phyloP scores from a whole-genome alignment of 2,888 invertebrate species.

The Lasioglossum lativentre region DNA sequence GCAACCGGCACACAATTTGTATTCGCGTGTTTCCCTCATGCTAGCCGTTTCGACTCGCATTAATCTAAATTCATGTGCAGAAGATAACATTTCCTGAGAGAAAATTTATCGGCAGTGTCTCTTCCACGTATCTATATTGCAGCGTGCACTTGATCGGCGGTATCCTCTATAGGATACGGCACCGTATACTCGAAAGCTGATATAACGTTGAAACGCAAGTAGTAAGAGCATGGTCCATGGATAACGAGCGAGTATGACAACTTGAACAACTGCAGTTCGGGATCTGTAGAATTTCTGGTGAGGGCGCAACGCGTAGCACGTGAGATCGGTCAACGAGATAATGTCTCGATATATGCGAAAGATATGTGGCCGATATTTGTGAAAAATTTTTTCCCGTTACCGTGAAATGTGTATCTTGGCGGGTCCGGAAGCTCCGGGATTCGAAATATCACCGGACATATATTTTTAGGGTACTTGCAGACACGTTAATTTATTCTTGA shows the following conservation, averaged over 20 bases:
- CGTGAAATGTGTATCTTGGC: not conserved
- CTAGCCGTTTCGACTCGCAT: not conserved
- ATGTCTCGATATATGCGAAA: not conserved
- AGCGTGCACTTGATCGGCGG: conserved; percentile 28
- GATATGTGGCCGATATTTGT: not conserved
- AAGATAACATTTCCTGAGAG: not conserved
- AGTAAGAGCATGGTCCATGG: not conserved
- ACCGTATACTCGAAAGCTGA: not conserved
- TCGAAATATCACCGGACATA: no score
- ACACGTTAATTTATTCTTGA: not conserved
- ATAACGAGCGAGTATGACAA: conserved; percentile 9
- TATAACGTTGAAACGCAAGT: not conserved
- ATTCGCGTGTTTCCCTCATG: not conserved
- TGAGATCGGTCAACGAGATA: not conserved
- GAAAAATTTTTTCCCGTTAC: not conserved
- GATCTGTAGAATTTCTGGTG: not conserved
- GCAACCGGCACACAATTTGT: not conserved
- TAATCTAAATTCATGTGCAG: conserved; percentile 7
- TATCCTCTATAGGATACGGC: conserved; percentile 17
- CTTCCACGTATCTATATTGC: conserved; percentile 7
- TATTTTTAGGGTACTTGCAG: no score
- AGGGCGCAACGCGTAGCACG: no score
- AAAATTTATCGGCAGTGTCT: conserved; percentile 39
- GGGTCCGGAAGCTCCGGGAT: not conserved
- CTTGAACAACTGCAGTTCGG: conserved; percentile 10